Conservation (phyloP, 2,888 invertebrate species). For the Autographa gamma region DNA sequence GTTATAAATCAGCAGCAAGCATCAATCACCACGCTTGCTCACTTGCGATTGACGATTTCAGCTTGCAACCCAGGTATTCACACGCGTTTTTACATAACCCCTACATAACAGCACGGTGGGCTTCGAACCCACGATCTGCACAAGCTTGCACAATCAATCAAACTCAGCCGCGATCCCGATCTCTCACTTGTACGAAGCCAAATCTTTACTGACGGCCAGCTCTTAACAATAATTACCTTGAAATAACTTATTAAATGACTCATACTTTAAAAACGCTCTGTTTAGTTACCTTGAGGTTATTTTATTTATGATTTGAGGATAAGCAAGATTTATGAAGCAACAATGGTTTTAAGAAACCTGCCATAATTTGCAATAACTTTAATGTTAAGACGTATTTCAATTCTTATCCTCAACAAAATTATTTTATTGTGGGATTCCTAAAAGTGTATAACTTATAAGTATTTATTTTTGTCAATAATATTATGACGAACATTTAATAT, state of each 20-base stretch:
- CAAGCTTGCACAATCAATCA: not conserved
- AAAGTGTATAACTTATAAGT: not conserved
- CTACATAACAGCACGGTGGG: not conserved
- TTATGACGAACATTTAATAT: too few species aligned
- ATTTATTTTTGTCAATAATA: too few species aligned
- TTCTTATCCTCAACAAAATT: not conserved
- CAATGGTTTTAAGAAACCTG: constrained; percentile 11
- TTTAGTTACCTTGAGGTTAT: constrained; percentile 33
- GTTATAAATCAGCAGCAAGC: too few species aligned
- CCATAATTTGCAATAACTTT: constrained; percentile 10
- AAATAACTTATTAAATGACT: constrained; percentile 23
- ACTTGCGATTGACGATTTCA: too few species aligned
- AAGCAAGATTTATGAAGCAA: constrained; percentile 34
- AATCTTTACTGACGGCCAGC: constrained; percentile 23
- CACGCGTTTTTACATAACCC: not conserved
- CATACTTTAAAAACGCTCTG: constrained; percentile 13
- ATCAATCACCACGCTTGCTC: not conserved
- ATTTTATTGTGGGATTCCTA: not conserved
- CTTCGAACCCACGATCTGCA: not conserved
- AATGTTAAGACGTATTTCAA: constrained; percentile 13
- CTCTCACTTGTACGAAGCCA: constrained; percentile 30
- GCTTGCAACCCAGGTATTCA: not conserved
- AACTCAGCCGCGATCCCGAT: constrained; percentile 11
- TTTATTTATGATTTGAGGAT: constrained; percentile 29
- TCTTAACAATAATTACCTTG: constrained; percentile 10